Base-by-base conservation (phyloP, 2,113 vertebrate species). In the Lanius collurio region DNA sequence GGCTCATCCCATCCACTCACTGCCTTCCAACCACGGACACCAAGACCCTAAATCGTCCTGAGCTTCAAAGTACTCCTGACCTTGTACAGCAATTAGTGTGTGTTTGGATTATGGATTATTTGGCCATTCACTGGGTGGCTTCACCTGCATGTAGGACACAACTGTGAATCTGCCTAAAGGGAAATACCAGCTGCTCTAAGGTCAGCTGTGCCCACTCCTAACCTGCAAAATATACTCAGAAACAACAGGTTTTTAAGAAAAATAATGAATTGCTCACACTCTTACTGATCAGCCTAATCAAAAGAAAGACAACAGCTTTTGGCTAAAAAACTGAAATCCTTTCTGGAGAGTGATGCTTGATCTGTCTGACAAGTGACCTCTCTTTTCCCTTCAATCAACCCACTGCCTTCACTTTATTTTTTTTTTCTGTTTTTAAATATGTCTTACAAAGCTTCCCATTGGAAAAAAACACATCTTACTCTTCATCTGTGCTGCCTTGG, bases 351-450 rank as follows among this genome's bases (percentile, higher is more conserved):
- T n/a, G 7, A 81, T 2, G 11, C 35, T 69, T 86, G 42, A 59
- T 88, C 67, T 64, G 37, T 65, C 74, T 89, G 75, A 85, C 9
- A 81, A 84, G 83, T 18, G 46, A 62, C 53, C 33, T 85, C 42
- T 60, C 77, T 56, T 76, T 28, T 83, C 64, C 27, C n/a, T 42
- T 92, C 79, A 74, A 55, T 90, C 92, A 92, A 69, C 30, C 7
- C 7, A 63, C 41, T 92, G 78, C 44, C 90, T 89, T 78, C 35
- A 89, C 85, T 87, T 82, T 84, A 90, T 90, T 89, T 89, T 75
- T 78, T 78, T 93, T 93, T 41, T 90, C 82, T 92, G 21, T 49
- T 93, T 94, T 92, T 74, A 95, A 84, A 84, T 91, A 95, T 91
- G 44, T 47, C 83, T 81, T 91, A 94, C 57, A 94, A 92, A 87